A percentile compares a stretch with the other conserved stretches of the same genome.
phyloP scores from a whole-genome alignment of 1,140 invertebrate species.

The Luehdorfia chinensis region DNA sequence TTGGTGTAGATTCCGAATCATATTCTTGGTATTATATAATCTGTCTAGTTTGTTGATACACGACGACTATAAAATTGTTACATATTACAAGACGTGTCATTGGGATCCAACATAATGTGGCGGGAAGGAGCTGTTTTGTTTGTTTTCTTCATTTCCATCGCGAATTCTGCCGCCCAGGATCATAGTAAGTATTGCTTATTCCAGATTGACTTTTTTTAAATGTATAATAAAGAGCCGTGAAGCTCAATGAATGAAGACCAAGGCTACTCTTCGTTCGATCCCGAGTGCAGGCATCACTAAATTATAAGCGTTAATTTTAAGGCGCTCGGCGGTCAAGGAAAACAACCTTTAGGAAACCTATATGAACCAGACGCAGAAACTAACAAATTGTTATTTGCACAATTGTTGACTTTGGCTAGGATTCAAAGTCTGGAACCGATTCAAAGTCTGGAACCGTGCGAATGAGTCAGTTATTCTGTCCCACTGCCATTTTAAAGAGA shows the following conservation, averaged over 20 bases:
- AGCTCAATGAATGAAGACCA: background rate
- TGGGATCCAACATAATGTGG: slow-evolving; percentile 36
- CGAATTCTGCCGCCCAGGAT: slow-evolving; percentile 20
- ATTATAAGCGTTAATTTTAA: too few relatives aligned
- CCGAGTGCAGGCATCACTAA: too few relatives aligned
- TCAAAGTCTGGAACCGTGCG: too few relatives aligned
- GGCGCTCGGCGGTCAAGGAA: too few relatives aligned
- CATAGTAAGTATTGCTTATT: slow-evolving; percentile 37
- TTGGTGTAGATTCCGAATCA: slow-evolving; percentile 16
- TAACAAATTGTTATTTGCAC: too few relatives aligned
- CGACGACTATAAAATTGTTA: slow-evolving; percentile 46
- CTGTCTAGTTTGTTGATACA: slow-evolving; percentile 29
- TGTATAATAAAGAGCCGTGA: background rate
- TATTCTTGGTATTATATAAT: slow-evolving; percentile 29
- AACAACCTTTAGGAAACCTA: too few relatives aligned
- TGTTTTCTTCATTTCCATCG: slow-evolving; percentile 21
- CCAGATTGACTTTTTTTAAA: background rate
- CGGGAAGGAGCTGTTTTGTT: slow-evolving; percentile 32
- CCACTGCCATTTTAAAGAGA: too few relatives aligned
- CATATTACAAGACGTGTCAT: slow-evolving; percentile 21
- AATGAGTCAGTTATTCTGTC: too few relatives aligned
- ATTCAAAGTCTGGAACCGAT: too few relatives aligned
- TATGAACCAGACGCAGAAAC: too few relatives aligned
- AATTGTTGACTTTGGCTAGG: too few relatives aligned
- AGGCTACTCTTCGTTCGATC: too few relatives aligned